A percentile compares a stretch with the other conserved stretches of the same genome.
Evolutionary conservation across 2,888 invertebrate species (phyloP).

Genomic region (Osmoderma eremita): DNA sequence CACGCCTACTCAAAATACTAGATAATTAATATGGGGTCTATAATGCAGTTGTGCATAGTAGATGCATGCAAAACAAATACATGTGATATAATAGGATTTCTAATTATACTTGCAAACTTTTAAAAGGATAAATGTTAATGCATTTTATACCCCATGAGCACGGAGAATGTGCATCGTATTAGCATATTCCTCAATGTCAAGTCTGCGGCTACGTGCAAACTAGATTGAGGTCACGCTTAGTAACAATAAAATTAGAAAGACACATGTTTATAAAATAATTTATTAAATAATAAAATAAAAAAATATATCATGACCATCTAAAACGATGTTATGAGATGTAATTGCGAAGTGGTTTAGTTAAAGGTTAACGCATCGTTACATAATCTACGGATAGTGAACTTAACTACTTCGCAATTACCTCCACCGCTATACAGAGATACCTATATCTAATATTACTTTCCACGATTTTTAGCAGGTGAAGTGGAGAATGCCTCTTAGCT

Average conservation of each 20-base stretch:
- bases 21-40: too few relatives aligned
- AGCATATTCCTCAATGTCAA: slow-evolving; percentile 33
- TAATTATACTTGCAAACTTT: slow-evolving; percentile 22
- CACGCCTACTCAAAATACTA: too few relatives aligned
- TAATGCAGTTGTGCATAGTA: too few relatives aligned
- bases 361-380: slow-evolving; percentile 11
- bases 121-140: slow-evolving; percentile 18
- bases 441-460: too few relatives aligned
- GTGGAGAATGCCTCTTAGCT: slow-evolving; percentile 10
- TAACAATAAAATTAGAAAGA: slow-evolving; percentile 4
- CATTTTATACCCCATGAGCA: slow-evolving; percentile 1
- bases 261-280: slow-evolving; percentile 20
- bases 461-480: slow-evolving; percentile 12
- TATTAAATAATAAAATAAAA: slow-evolving; percentile 25
- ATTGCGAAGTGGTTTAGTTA: not conserved
- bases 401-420: slow-evolving; percentile 16
- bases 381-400: slow-evolving; percentile 23
- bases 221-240: slow-evolving; percentile 17
- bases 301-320: slow-evolving; percentile 1
- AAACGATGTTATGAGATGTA: slow-evolving; percentile 1
- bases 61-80: too few relatives aligned
- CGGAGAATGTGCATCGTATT: slow-evolving; percentile 18
- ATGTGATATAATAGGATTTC: not conserved
- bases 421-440: not conserved
- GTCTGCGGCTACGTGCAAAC: slow-evolving; percentile 14